phyloP scores from a whole-genome alignment of 2,113 vertebrate genomes.

The Himantopus leucocephalus region DNA sequence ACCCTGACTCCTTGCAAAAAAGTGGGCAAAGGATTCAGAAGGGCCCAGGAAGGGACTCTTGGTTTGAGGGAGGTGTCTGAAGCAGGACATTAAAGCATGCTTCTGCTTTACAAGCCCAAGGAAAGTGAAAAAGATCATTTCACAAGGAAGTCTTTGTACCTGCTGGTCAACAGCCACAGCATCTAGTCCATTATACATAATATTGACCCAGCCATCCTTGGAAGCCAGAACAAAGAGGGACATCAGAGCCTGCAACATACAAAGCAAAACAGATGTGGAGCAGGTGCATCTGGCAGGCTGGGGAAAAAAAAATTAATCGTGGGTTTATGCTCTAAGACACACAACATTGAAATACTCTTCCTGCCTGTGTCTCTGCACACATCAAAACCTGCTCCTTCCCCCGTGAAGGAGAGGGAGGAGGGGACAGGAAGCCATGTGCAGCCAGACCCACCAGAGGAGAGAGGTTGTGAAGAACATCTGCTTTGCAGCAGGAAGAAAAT shows the following conservation, averaged over 20 bases:
- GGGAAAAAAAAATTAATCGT: not conserved
- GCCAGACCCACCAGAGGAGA: not conserved
- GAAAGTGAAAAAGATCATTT: not conserved
- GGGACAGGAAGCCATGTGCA: not conserved
- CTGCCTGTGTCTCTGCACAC: not conserved
- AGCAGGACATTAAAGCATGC: not conserved
- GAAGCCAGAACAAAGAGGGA: conserved; percentile 97
- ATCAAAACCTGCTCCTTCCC: not conserved
- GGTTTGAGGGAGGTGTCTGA: not conserved
- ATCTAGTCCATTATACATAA: conserved; percentile 98
- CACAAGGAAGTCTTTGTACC: conserved; percentile 64
- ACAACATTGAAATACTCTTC: not conserved
- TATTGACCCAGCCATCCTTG: conserved; percentile 99
- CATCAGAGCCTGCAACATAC: conserved; percentile 89
- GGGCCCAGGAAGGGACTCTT: not conserved
- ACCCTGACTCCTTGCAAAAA: not conserved
- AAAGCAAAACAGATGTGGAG: not conserved
- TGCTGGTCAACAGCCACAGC: conserved; percentile 95
- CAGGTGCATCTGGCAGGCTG: not conserved
- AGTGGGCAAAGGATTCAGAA: not conserved
- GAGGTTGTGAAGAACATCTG: not conserved
- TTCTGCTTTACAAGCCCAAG: not conserved
- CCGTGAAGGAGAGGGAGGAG: accelerated
- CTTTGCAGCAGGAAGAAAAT: not conserved
- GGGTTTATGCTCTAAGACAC: not conserved